A percentile compares a stretch with the other conserved stretches of the same genome.
Evolutionary conservation across 2,113 vertebrate species (phyloP).

Genomic region (Hippocampus barbouri): DNA sequence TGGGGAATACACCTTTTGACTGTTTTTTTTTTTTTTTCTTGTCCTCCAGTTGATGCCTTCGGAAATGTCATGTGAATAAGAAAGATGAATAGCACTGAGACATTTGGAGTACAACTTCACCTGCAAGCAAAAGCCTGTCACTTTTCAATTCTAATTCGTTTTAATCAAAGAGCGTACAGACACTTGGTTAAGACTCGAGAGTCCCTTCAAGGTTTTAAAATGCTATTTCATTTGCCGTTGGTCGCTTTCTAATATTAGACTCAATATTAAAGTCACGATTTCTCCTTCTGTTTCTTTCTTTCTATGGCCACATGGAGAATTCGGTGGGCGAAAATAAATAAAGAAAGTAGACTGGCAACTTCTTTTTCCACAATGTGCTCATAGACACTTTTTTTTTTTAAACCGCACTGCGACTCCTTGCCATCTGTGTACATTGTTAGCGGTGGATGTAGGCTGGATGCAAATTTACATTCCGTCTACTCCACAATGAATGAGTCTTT

Average conservation of each 20-base stretch:
- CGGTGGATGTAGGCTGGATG: not conserved
- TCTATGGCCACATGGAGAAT: not conserved
- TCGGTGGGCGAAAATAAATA: not conserved
- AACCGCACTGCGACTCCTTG: not conserved
- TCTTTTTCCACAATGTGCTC: not conserved
- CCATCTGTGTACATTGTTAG: conserved; percentile 4
- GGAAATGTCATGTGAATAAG: conserved; percentile 45
- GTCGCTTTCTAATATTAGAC: no score
- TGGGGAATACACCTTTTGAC: conserved; percentile 43
- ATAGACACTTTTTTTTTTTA: not conserved
- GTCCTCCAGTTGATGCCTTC: conserved; percentile 10
- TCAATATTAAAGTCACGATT: no score
- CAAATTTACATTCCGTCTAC: not conserved
- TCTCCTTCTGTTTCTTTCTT: not conserved
- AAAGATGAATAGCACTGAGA: conserved; percentile 5
- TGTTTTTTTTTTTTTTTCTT: not conserved
- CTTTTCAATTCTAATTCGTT: not conserved
- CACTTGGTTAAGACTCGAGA: no score
- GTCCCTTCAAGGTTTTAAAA: no score
- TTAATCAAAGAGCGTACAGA: not conserved
- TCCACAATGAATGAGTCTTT: not conserved
- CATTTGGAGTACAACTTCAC: not conserved
- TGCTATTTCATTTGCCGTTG: no score
- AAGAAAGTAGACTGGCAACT: not conserved
- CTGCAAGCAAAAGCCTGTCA: not conserved